Evolutionary conservation across 2,888 invertebrate genomes (phyloP), one percentile per base, ranked within the genome.

Genomic region (Plutella xylostella): DNA sequence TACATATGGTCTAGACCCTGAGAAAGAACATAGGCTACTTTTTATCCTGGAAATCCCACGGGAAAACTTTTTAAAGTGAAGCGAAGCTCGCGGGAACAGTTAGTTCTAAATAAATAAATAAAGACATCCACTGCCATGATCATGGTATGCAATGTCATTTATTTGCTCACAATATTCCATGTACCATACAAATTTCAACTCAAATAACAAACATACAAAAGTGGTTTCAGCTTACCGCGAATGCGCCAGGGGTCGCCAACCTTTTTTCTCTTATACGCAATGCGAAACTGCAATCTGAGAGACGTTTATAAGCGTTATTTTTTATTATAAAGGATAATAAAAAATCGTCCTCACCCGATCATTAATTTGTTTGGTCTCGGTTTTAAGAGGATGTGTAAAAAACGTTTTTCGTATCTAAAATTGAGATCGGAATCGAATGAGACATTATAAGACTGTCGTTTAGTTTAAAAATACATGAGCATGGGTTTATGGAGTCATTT

Each of bases 71-170:
- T 28, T 3, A 28, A 28, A 9, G n/a, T n/a, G 28, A 28, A 28
- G 3, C n/a, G 9, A 28, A 28, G n/a, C 4, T 28, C 28, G 28
- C 28, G 6, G 28, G n/a, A 57, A 56, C 54, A 55, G 60, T 63
- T 62, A 65, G 66, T 63, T 63, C 65, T 64, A 67, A 68, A 34
- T 15, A 15, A 34, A 34, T 66, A 67, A 68, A 68, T 68, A 65
- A 63, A 65, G 65, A 62, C 67, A 63, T 71, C 63, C 61, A 50
- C 52, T n/a, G 56, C 60, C 56, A 64, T 64, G 63, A 69, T 64
- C 68, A 62, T 57, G 57, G 58, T 38, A 6, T 17, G 34, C 9
- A 9, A n/a, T 28, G 28, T 28, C n/a, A n/a, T 28, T 2, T 28
- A 28, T 28, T 28, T 28, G 11, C 9, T 12, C n/a, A 28, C 28